These are phyloP conservation scores for Calephelis virginiensis DNA, from an alignment of 1,140 invertebrate species.

Conservation along the genomic window DNA sequence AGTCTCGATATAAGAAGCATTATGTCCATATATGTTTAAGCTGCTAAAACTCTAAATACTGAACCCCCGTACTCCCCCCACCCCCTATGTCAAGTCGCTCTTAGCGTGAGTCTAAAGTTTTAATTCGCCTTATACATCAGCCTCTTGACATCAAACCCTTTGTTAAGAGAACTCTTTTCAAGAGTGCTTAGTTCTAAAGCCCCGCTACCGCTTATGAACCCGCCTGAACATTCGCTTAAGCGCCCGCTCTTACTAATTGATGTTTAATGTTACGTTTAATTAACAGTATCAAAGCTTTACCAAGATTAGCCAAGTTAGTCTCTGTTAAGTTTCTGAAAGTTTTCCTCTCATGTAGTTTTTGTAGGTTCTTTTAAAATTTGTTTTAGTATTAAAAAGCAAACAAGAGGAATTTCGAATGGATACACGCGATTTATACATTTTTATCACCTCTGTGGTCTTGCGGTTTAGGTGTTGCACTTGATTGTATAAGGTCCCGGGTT, in stretches of 20 bases:
- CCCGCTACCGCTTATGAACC: conserved; percentile 19
- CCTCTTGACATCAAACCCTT: conserved; percentile 39
- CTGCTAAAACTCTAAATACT: conserved; percentile 12
- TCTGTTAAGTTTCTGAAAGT: background rate
- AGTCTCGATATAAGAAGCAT: conserved; percentile 50
- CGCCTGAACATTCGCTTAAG: conserved; percentile 7
- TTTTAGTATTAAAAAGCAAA: no score
- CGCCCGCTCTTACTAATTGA: conserved; percentile 38
- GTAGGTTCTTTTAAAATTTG: background rate
- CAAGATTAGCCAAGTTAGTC: conserved; percentile 28
- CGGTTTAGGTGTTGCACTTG: no score
- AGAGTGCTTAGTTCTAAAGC: conserved; percentile 44
- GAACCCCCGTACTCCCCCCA: conserved; percentile 2
- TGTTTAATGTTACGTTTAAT: conserved; percentile 52
- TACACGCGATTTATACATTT: no score
- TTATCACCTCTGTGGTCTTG: no score
- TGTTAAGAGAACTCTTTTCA: conserved; percentile 46
- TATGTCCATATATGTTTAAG: conserved; percentile 8
- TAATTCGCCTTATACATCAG: conserved; percentile 61
- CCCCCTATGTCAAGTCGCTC: conserved; percentile 11
- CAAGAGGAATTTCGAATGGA: no score
- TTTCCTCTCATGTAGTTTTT: background rate
- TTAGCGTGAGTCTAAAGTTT: conserved; percentile 73
- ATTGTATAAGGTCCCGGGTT: no score
- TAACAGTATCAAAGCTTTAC: conserved; percentile 41